These are phyloP conservation scores for Thumatha senex DNA, from an alignment of 2,888 invertebrate genomes.

Conservation along the genomic window DNA sequence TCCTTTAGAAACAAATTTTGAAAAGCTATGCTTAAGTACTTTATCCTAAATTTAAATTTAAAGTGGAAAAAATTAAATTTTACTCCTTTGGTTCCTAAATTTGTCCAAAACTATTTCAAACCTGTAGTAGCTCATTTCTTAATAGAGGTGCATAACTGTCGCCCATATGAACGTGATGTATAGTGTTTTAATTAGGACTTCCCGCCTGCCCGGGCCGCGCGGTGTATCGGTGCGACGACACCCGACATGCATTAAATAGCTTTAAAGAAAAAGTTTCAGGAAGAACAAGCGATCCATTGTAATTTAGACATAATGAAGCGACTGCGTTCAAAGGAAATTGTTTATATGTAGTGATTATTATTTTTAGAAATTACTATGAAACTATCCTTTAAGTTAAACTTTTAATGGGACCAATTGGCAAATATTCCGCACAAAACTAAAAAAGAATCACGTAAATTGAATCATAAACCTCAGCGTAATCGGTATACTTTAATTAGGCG, in stretches of 20 bases:
- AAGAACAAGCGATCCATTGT: slow-evolving; percentile 6
- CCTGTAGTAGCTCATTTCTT: slow-evolving; percentile 39
- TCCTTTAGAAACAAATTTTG: too few relatives aligned
- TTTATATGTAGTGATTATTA: neutral
- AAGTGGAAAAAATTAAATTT: too few relatives aligned
- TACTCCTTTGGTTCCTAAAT: too few relatives aligned
- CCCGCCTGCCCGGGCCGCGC: slow-evolving; percentile 41
- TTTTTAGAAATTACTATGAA: neutral
- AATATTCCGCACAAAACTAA: too few relatives aligned
- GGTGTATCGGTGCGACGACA: slow-evolving; percentile 11
- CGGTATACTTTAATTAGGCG: too few relatives aligned
- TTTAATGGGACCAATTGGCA: too few relatives aligned
- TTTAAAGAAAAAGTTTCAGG: neutral
- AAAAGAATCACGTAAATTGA: too few relatives aligned
- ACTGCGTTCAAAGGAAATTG: slow-evolving; percentile 4
- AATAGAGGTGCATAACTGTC: slow-evolving; percentile 50
- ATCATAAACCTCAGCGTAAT: too few relatives aligned
- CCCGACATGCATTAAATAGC: neutral
- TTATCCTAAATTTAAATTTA: too few relatives aligned
- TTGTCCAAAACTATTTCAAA: slow-evolving; percentile 2
- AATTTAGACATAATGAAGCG: slow-evolving; percentile 13
- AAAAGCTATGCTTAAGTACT: too few relatives aligned
- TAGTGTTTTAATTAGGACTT: slow-evolving; percentile 79
- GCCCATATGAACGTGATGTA: slow-evolving; percentile 64
- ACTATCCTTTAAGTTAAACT: neutral